A percentile compares a stretch with the other conserved stretches of the same genome.
These are phyloP conservation scores for Brachyistius frenatus DNA, from an alignment of 2,113 vertebrate species.

Conservation along the genomic window DNA sequence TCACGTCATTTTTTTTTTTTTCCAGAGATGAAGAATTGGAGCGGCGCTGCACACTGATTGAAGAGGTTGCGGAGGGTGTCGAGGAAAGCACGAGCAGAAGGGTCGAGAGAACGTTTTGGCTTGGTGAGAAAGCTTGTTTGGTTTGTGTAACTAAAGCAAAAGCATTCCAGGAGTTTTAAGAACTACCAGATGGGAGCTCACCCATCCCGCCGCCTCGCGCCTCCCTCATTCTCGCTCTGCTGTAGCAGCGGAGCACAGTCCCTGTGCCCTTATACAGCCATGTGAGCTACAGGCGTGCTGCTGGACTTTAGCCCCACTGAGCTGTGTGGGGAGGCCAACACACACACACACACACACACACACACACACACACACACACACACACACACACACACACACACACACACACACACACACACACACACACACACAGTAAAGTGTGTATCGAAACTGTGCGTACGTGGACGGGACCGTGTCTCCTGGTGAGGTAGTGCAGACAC, in stretches of 20 bases:
- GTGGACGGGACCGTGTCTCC: conserved; percentile 12
- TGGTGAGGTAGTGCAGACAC: conserved; percentile 42
- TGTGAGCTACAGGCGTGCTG: conserved; percentile 74
- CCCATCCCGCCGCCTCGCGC: conserved; percentile 61
- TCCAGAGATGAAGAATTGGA: conserved; percentile 20
- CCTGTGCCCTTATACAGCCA: conserved; percentile 88
- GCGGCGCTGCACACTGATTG: conserved; percentile 31
- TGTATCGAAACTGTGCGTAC: conserved; percentile 25
- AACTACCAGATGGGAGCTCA: conserved; percentile 87
- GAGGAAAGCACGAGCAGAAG: conserved; percentile 50
- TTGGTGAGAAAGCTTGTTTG: conserved; percentile 85
- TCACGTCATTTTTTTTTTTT: neutral
- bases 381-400: conserved; percentile 14
- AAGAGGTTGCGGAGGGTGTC: conserved; percentile 43
- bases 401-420: too few species aligned
- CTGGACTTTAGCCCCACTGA: conserved; percentile 53
- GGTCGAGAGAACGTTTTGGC: conserved; percentile 66
- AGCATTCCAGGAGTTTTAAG: conserved; percentile 90
- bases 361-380: neutral
- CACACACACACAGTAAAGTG: conserved; percentile 8
- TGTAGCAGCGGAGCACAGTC: conserved; percentile 62
- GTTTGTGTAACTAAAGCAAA: conserved; percentile 90
- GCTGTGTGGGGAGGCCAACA: conserved; percentile 42
- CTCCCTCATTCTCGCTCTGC: conserved; percentile 52
- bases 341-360: neutral